Base-by-base conservation (phyloP, 2,113 vertebrate genomes). In the Scomber scombrus region DNA sequence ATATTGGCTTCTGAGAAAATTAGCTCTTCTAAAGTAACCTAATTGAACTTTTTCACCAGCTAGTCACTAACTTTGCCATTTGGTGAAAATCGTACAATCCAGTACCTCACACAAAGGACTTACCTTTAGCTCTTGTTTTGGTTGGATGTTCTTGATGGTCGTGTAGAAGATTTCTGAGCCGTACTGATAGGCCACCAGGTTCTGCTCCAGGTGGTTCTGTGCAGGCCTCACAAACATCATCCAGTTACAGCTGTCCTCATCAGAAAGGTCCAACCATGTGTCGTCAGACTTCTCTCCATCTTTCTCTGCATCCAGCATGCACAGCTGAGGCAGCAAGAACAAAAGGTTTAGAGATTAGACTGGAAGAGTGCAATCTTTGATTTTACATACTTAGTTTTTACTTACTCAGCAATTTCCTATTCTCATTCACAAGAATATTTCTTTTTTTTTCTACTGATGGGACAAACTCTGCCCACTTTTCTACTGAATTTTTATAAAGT, bases 201-300 rank as follows among this genome's bases (percentile, higher is more conserved):
- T 99, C 95, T 99, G 98, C 82, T 99, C 98, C 87, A 99, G 87
- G 77, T 99, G 98, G 82, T 99, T 99, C 92, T 97, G 96, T 23
- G 98, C 98, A 0, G 97, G 97, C 12, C 98, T 95, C 10, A 99
- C 97, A 81, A 99, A 99, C 98, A 99, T 99, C 96, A 98, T 96
- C 98, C 98, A 99, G 91, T 99, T 99, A 87, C 97, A 99, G 54
- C 95, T 95, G 72, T 97, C 96, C 89, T 99, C 98, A 1, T 99
- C 97, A 0, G 97, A 98, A 43, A 99, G 93, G 84, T 99, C 97
- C 85, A 99, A 93, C 98, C 98, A 99, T 15, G 97, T 85, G 80
- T 98, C 96, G 9, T 96, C 95, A 0, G 95, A 94, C 75, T 96
- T 94, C 45, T 96, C 95, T 21, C 89, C 91, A 13, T 96, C 93